Base-by-base conservation (phyloP, 2,888 invertebrate genomes). In the Lathronympha strigana region DNA sequence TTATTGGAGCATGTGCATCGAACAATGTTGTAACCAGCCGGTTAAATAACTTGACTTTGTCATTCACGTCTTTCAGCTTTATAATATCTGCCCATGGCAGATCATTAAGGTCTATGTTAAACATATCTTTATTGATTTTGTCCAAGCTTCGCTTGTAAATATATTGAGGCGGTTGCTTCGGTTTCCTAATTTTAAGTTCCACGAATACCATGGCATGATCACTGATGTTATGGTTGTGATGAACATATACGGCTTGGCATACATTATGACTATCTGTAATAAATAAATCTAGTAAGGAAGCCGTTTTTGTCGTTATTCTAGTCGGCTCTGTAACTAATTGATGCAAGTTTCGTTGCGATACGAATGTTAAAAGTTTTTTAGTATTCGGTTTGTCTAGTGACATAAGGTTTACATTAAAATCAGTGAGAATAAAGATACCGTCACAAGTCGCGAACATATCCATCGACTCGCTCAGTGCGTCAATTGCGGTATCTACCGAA, bases 371-470 rank as follows among this genome's bases (percentile, higher is more conserved):
- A 1, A 50, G 15, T 28, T 25, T 28, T 28, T 50, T 50, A n/a
- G 49, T 9, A 15, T 28, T 50, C 15, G 49, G 28, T 13, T 13
- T 23, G 9, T 50, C 28, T 28, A 28, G 25, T 8, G 9, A 3
- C 15, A n/a, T 6, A 5, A 50, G 2, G 9, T 50, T 15, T n/a
- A 50, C 6, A 6, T 50, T 50, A 9, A 50, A 50, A 50, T 50
- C 49, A 15, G 49, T 50, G 13, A 53, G 5, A 8, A 53, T 2
- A 11, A 53, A 53, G 0, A 53, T 11, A 4, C 3, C 11, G 11
- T 36, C 21, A 9, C 53, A 53, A 9, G 53, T 11, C 0, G 17
- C 53, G 21, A 53, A 38, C 33, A 53, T 36, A 21, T 53, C 53
- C 1, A 33, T 1, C 1, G 54, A 23, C 23, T 54, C 54, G 5